Conservation (phyloP, 1,140 invertebrate species). For the Drosophila triauraria region DNA sequence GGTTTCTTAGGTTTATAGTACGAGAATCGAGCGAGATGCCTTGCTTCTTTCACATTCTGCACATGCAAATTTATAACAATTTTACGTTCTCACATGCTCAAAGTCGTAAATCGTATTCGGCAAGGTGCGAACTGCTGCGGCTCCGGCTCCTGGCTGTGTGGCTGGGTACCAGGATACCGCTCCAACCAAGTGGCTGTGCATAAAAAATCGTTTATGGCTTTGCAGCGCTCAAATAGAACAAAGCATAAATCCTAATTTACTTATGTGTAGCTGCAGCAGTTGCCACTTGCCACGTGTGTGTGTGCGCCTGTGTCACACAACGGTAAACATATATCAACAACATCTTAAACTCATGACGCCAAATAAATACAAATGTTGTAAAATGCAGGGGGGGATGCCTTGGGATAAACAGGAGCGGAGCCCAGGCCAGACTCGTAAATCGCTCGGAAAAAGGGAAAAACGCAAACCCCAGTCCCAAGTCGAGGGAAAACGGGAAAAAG, state of each 20-base stretch:
- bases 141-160: not conserved
- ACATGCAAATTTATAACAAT: slow-evolving; percentile 84
- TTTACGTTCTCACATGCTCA: slow-evolving; percentile 80
- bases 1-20: slow-evolving; percentile 13
- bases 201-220: slow-evolving; percentile 84
- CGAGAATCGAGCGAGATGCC: not conserved
- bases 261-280: slow-evolving; percentile 70
- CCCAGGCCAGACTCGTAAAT: slow-evolving; percentile 49
- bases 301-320: slow-evolving; percentile 61
- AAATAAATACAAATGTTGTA: slow-evolving; percentile 84
- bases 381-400: slow-evolving; percentile 55
- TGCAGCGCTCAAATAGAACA: slow-evolving; percentile 84
- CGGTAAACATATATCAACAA: slow-evolving; percentile 79
- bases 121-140: slow-evolving; percentile 71
- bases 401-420: slow-evolving; percentile 3
- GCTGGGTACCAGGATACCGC: slow-evolving; percentile 4
- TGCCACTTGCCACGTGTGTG: slow-evolving; percentile 42
- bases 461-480: not conserved
- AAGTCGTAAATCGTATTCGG: slow-evolving; percentile 77
- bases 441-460: slow-evolving; percentile 48
- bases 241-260: slow-evolving; percentile 85
- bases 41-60: slow-evolving; percentile 44
- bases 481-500: not conserved
- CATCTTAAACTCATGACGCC: slow-evolving; percentile 82
- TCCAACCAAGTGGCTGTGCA: slow-evolving; percentile 74